A percentile compares a stretch with the other conserved stretches of the same genome.
phyloP scores from a whole-genome alignment of 2,113 vertebrate species.

The Uria lomvia region DNA sequence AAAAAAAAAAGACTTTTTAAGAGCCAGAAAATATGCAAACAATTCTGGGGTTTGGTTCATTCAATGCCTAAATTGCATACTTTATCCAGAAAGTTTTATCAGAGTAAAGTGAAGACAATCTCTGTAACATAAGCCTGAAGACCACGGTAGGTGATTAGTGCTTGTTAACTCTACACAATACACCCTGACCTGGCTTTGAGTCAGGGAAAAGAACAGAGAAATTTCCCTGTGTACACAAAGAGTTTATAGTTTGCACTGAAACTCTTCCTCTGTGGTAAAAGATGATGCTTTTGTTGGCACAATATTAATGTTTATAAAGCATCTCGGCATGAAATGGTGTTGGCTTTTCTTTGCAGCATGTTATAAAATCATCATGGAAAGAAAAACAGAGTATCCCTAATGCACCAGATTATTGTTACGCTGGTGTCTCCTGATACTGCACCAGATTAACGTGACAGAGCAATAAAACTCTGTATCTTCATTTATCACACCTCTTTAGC shows the following conservation, averaged over 20 bases:
- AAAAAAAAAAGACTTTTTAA: not conserved
- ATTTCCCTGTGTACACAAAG: not conserved
- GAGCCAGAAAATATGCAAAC: not conserved
- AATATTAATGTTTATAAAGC: not conserved
- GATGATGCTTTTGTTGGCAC: not conserved
- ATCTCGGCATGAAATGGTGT: not conserved
- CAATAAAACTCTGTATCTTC: not conserved
- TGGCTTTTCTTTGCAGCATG: not conserved
- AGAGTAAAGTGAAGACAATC: not conserved
- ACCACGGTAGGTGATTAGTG: fast-evolving
- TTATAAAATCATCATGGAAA: slow-evolving; percentile 14
- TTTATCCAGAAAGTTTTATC: not conserved
- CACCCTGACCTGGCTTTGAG: not conserved
- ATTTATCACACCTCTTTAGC: not conserved
- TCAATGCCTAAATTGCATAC: fast-evolving
- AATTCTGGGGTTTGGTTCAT: not conserved
- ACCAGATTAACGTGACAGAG: not conserved
- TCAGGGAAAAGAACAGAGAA: not conserved
- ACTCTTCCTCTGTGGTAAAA: not conserved
- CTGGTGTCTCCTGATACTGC: not conserved
- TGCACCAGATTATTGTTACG: not conserved
- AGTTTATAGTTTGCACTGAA: not conserved
- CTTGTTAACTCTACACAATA: not conserved
- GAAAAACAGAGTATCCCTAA: not conserved
- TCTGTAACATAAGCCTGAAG: not conserved